Conservation (phyloP, 2,797 vertebrate genomes). For the Microctenopoma steveboyesi region DNA sequence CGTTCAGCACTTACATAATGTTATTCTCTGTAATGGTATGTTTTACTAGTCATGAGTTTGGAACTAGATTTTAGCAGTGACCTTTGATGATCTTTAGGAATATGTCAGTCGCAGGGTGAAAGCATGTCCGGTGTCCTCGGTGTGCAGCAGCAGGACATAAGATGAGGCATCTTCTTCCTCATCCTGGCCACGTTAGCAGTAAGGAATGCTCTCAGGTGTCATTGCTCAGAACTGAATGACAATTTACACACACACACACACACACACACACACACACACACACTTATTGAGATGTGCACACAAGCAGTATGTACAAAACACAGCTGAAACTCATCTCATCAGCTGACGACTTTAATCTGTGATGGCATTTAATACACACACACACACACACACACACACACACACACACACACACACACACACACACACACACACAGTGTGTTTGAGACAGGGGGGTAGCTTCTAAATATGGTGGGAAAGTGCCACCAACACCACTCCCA, state of each 20-base stretch:
- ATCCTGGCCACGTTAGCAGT: constrained; percentile 53
- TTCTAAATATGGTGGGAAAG: constrained; percentile 82
- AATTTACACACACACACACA: constrained; percentile 35
- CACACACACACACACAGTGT: constrained; percentile 17
- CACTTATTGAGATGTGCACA: neutral
- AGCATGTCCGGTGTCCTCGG: neutral
- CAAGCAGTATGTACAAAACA: constrained; percentile 16
- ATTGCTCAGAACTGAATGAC: constrained; percentile 39
- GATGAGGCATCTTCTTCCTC: constrained; percentile 46
- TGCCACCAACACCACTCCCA: constrained; percentile 80
- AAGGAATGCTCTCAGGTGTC: constrained; percentile 75
- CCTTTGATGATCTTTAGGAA: neutral
- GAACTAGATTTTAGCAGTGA: neutral
- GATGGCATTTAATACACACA: constrained; percentile 56
- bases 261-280: constrained; percentile 20
- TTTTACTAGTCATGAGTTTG: neutral
- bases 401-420: neutral
- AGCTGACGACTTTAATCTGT: constrained; percentile 57
- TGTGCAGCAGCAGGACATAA: constrained; percentile 7
- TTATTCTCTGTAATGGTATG: constrained; percentile 22
- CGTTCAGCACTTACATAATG: neutral
- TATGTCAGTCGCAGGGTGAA: neutral
- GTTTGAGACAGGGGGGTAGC: constrained; percentile 25
- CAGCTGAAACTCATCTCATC: constrained; percentile 46
- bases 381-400: neutral